Base-by-base conservation (phyloP, 2,797 vertebrate genomes). In the Moxostoma hubbsi region DNA sequence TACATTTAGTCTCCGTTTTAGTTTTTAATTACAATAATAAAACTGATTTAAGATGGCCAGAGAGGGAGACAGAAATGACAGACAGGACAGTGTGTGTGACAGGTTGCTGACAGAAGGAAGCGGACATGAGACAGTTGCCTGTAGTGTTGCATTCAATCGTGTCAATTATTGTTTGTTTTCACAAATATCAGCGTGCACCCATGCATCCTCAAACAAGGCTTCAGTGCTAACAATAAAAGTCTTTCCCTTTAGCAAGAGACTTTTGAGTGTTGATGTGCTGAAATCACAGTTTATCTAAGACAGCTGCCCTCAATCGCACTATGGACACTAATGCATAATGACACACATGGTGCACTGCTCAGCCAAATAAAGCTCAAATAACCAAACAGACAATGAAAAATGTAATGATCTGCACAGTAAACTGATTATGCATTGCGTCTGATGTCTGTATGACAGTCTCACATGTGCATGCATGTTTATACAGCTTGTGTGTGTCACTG, bases 91-190 rank as follows among this genome's bases (percentile, higher is more conserved):
- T 49, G 16, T 59, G 59, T 79, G 49, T 73, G 85, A 86, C 85
- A 83, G 67, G 90, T 86, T 91, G 87, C 87, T 82, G 88, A 91
- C 85, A 51, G 89, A 90, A 66, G 75, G 81, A 9, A 69, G 69
- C 63, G 0, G 50, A n/a, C 79, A 57, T 10, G 62, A 73, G 81
- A 82, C 78, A 84, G 86, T 53, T 84, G 84, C 9, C 24, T 77
- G 47, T 54, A 45, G 63, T 43, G 1, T 47, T 45, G 15, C 9
- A 0, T 75, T 61, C 58, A 70, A n/a, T 57, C 6, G 10, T 53
- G 50, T 59, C 54, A 9, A 72, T 73, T 77, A 83, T 85, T 87
- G 85, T 88, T 71, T 59, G 18, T 12, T 49, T 65, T 73, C 49
- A 70, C 50, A 54, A 50, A 68, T 62, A 55, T 47, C n/a, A 49